A percentile compares a stretch with the other conserved stretches of the same genome.
Evolutionary conservation across 1,140 invertebrate genomes (phyloP).

Genomic region (Trachelipus rathkii): DNA sequence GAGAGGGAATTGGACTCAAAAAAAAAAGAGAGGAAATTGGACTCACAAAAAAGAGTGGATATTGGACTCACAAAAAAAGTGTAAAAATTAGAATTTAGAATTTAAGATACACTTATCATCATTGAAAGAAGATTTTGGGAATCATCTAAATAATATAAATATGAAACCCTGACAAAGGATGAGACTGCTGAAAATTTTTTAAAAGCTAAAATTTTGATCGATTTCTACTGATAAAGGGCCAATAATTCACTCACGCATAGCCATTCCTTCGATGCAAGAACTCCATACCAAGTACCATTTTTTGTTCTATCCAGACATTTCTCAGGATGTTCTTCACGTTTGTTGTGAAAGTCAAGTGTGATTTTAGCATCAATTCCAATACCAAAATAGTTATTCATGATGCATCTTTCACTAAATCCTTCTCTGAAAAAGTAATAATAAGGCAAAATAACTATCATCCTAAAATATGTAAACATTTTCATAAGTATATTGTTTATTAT

Average conservation of each 20-base stretch:
- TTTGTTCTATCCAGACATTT: conserved; percentile 90
- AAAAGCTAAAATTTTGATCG: neutral
- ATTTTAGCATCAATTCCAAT: conserved; percentile 99
- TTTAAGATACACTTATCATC: too few relatives aligned
- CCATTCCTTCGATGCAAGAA: conserved; percentile 87
- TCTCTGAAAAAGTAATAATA: conserved; percentile 61
- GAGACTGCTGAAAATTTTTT: neutral
- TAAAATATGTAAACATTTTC: too few relatives aligned
- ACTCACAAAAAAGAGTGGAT: too few relatives aligned
- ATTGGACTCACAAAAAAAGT: too few relatives aligned
- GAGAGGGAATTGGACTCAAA: too few relatives aligned
- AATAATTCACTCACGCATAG: conserved; percentile 57
- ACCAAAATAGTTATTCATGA: conserved; percentile 99
- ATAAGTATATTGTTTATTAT: too few relatives aligned
- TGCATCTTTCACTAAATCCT: conserved; percentile 88
- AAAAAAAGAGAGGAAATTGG: too few relatives aligned
- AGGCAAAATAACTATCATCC: neutral
- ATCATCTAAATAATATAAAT: too few relatives aligned
- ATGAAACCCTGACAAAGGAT: too few relatives aligned
- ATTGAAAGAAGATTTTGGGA: too few relatives aligned
- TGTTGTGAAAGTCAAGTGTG: conserved; percentile 94
- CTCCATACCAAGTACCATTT: conserved; percentile 96
- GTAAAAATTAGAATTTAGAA: too few relatives aligned
- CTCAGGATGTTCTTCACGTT: conserved; percentile 94
- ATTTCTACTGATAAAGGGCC: neutral